Evolutionary conservation across 2,113 vertebrate genomes (phyloP), one percentile per base, ranked within the genome.

Genomic region (Engraulis encrasicolus): DNA sequence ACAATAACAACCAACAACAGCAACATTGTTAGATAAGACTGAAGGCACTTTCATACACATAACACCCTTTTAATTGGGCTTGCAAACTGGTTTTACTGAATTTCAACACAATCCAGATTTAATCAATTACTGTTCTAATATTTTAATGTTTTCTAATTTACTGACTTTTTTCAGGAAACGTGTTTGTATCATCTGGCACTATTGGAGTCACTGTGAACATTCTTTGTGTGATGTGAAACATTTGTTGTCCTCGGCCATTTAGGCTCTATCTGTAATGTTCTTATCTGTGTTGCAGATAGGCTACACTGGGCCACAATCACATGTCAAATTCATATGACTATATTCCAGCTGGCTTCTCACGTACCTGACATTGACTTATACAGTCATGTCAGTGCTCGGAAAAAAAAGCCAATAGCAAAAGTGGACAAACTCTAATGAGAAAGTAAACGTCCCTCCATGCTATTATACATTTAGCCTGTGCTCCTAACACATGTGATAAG

Each of bases 181-280:
- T 58, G 20, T 58, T 45, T 45, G 1, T n/a, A 6, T 66, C 61
- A 31, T 66, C 23, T 12, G 27, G 61, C 61, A 71, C 61, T 34
- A 71, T 71, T 50, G 78, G 81, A 71, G 54, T 80, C 81, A 82
- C 50, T 66, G 61, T 31, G 71, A 80, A 20, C 40, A 61, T 78
- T 78, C 34, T 77, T 38, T 50, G n/a, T n/a, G n/a, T n/a, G n/a
- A n/a, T n/a, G n/a, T 58, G 27, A 80, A n/a, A 79, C 49, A 80
- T 36, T 36, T 49, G 34, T 27, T 9, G 49, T 50, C 34, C 66
- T 20, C 6, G 49, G 31, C 74, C 81, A 77, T 78, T 54, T 50
- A 50, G 81, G 34, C 66, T 18, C 11, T 50, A 37, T 31, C 81
- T 71, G 11, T 45, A 6, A 17, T n/a, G 37, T 36, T 40, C 20